Evolutionary conservation across 2,113 vertebrate genomes (phyloP).

Genomic region (Hydrolagus affinis): DNA sequence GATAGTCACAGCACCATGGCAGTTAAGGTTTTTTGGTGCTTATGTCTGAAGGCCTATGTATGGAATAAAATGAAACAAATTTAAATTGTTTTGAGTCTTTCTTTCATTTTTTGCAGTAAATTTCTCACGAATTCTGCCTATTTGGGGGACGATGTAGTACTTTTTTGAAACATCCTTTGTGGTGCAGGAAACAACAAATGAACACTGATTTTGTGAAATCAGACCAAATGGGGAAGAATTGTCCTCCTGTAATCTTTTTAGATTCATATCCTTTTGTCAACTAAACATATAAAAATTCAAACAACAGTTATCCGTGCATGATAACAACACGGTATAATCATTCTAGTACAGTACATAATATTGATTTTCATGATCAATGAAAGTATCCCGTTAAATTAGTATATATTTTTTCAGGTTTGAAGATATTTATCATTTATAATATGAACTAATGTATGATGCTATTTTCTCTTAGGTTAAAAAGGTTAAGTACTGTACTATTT

Average conservation of each 20-base stretch:
- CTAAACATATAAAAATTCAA: too few relatives aligned
- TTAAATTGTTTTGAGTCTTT: neutral
- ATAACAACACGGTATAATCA: neutral
- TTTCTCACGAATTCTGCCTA: neutral
- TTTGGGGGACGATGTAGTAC: neutral
- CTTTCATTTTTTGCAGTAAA: neutral
- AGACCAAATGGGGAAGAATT: neutral
- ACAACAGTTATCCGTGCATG: neutral
- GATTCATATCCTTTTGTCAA: neutral
- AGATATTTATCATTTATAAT: constrained; percentile 2
- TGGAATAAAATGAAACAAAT: too few relatives aligned
- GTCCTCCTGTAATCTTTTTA: neutral
- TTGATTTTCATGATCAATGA: constrained; percentile 13
- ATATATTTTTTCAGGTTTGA: neutral
- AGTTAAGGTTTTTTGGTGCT: too few relatives aligned
- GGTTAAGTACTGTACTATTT: neutral
- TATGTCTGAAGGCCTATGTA: too few relatives aligned
- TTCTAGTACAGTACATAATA: neutral
- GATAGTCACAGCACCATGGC: neutral
- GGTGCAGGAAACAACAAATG: neutral
- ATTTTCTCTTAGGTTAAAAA: constrained; percentile 23
- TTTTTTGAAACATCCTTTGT: neutral
- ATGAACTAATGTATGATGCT: neutral
- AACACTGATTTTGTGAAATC: neutral
- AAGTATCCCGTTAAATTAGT: constrained; percentile 13